Percentiles rank a stretch among this genome's conserved stretches.
phyloP scores from a whole-genome alignment of 2,888 invertebrate species.

The Actias luna region DNA sequence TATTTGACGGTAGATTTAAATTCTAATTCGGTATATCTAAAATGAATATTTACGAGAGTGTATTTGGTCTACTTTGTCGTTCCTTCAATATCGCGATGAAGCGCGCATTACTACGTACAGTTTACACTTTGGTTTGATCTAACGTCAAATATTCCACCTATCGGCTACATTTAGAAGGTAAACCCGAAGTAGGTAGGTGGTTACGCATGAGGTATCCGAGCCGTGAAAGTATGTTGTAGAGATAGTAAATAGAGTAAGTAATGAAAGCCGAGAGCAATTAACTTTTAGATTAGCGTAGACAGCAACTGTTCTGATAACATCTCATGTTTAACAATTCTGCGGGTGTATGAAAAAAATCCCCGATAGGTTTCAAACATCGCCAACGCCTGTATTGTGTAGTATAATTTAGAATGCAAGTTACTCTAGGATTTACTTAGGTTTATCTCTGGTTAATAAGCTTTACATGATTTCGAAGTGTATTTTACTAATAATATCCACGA shows the following conservation, averaged over 20 bases:
- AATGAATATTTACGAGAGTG: too few species aligned
- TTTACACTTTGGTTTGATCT: too few species aligned
- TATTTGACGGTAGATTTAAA: too few species aligned
- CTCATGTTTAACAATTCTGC: background rate
- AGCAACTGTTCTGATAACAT: background rate
- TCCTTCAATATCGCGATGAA: too few species aligned
- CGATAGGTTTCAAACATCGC: background rate
- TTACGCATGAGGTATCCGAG: background rate
- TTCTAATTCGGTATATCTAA: too few species aligned
- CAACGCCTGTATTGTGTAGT: background rate
- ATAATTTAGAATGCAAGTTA: too few species aligned
- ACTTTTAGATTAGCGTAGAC: conserved; percentile 1
- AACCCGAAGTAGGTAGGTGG: conserved; percentile 1
- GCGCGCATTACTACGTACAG: too few species aligned
- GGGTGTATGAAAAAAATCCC: background rate
- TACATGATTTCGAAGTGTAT: too few species aligned
- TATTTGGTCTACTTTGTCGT: too few species aligned
- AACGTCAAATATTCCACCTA: background rate
- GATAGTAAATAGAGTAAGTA: conserved; percentile 6
- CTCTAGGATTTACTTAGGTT: too few species aligned
- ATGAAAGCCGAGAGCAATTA: conserved; percentile 6
- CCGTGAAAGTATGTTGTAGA: conserved; percentile 8
- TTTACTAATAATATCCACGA: too few species aligned
- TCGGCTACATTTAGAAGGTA: conserved; percentile 4
- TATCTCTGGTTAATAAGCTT: too few species aligned